phyloP scores from a whole-genome alignment of 2,888 invertebrate genomes.

The Poecilus cupreus region DNA sequence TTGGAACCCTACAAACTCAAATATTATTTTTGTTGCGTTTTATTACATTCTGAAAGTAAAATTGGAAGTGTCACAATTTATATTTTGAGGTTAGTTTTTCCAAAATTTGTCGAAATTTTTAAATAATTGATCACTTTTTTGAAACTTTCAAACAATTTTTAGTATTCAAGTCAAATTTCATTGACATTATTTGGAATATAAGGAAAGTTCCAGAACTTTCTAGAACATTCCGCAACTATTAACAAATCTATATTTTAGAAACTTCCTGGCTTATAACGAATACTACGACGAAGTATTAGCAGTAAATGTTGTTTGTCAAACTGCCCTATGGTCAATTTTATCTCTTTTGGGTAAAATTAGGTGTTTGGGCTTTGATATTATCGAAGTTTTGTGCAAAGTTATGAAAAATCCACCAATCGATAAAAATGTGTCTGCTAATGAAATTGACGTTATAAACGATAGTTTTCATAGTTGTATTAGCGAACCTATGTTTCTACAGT shows the following conservation, averaged over 20 bases:
- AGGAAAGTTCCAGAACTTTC: no score
- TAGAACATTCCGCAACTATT: no score
- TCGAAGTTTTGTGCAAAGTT: constrained; percentile 75
- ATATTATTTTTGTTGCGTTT: no score
- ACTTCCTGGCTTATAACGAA: constrained; percentile 77
- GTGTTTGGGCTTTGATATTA: constrained; percentile 76
- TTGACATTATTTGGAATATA: no score
- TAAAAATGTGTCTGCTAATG: constrained; percentile 63
- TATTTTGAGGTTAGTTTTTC: no score
- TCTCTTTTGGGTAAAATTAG: constrained; percentile 73
- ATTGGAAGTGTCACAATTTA: no score
- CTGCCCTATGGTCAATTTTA: constrained; percentile 78
- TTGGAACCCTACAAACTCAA: no score
- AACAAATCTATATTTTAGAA: constrained; percentile 68
- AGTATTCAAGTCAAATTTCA: no score
- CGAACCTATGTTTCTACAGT: constrained; percentile 59
- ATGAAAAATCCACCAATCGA: constrained; percentile 69
- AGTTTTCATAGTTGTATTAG: constrained; percentile 59
- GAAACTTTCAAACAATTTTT: no score
- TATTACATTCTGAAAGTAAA: no score
- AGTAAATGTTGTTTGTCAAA: constrained; percentile 78
- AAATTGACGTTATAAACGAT: constrained; percentile 49
- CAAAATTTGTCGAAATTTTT: no score
- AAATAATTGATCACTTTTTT: no score
- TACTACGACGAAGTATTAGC: constrained; percentile 80